Percentiles rank a stretch among this genome's conserved stretches.
Evolutionary conservation across 2,888 invertebrate genomes (phyloP).

Genomic region (Biston stratarius): DNA sequence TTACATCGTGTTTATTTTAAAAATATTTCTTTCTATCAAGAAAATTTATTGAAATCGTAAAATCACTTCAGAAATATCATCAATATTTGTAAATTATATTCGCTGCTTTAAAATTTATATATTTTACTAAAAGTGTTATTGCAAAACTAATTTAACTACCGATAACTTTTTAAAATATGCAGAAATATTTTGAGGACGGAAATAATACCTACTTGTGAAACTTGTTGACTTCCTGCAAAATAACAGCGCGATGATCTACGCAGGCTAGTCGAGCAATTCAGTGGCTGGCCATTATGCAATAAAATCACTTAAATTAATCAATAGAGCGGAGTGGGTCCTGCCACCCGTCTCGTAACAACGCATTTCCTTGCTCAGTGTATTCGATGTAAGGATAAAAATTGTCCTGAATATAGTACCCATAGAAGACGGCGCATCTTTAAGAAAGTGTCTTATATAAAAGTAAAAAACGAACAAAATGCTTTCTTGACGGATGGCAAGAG

Average conservation of each 20-base stretch:
- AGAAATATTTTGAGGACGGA: slow-evolving; percentile 17
- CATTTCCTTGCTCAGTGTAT: slow-evolving; percentile 44
- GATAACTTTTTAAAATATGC: too few relatives aligned
- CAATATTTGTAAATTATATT: too few relatives aligned
- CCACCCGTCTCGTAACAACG: slow-evolving; percentile 46
- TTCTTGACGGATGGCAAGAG: too few relatives aligned
- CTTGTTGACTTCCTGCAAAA: slow-evolving; percentile 18
- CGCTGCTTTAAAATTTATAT: too few relatives aligned
- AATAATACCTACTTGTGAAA: slow-evolving; percentile 16
- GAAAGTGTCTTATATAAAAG: not conserved
- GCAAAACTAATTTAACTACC: not conserved
- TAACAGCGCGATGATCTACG: slow-evolving; percentile 49
- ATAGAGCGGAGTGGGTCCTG: slow-evolving; percentile 78
- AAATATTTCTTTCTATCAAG: too few relatives aligned
- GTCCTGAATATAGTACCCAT: slow-evolving; percentile 47
- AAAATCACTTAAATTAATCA: slow-evolving; percentile 82
- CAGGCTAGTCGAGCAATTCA: slow-evolving; percentile 56
- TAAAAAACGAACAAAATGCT: too few relatives aligned
- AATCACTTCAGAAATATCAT: too few relatives aligned
- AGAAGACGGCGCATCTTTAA: slow-evolving; percentile 1
- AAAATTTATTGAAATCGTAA: too few relatives aligned
- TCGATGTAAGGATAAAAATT: slow-evolving; percentile 33
- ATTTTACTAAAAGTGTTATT: too few relatives aligned
- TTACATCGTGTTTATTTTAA: too few relatives aligned
- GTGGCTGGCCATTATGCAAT: slow-evolving; percentile 75